Percentiles rank a stretch among this genome's conserved stretches.
phyloP scores from a whole-genome alignment of 2,797 vertebrate species.

The Esox lucius region DNA sequence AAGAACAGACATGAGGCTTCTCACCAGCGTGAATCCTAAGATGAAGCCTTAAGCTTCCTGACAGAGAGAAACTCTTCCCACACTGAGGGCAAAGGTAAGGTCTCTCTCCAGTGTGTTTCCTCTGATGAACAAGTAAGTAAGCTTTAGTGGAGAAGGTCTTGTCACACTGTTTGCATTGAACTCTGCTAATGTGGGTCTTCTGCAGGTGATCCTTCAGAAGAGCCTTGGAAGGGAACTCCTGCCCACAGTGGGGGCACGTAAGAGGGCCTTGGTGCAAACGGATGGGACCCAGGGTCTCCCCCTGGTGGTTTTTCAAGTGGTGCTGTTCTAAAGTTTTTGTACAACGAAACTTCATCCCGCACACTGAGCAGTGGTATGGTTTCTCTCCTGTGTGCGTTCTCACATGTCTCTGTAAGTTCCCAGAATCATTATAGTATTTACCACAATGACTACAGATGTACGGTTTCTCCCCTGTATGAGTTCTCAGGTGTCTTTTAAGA shows the following conservation, averaged over 20 bases:
- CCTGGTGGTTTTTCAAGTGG: slow-evolving; percentile 1
- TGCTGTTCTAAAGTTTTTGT: neutral
- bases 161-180: neutral
- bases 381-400: neutral
- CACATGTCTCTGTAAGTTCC: neutral
- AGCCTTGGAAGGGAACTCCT: neutral
- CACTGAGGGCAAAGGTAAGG: slow-evolving; percentile 1
- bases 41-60: neutral
- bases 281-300: neutral
- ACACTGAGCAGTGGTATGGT: neutral
- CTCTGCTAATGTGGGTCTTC: neutral
- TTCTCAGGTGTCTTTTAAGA: neutral
- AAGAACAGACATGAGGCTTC: neutral
- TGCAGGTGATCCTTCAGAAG: neutral
- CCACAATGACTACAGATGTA: neutral
- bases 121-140: neutral
- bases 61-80: neutral
- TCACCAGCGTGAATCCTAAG: neutral
- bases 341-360: neutral
- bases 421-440: neutral
- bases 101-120: slow-evolving; percentile 1
- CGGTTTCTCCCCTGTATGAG: neutral
- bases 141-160: slow-evolving; percentile 3
- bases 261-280: slow-evolving; percentile 2
- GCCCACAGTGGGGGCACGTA: neutral